A percentile compares a stretch with the other conserved stretches of the same genome.
phyloP scores from a whole-genome alignment of 2,113 vertebrate genomes.

The Saccopteryx bilineata region DNA sequence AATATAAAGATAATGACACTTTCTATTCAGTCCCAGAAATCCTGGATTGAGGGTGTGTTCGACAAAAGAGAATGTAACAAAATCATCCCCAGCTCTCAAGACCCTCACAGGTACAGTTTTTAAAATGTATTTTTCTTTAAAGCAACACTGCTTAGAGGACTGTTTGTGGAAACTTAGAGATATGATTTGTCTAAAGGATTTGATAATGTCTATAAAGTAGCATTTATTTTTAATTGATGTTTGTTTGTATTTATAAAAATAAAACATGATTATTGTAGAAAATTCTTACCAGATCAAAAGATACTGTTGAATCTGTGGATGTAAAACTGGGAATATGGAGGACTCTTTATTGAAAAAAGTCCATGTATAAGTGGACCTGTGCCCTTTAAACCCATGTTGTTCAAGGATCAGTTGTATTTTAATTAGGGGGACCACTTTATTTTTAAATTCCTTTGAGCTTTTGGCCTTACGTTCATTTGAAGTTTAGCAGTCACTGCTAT shows the following conservation, averaged over 20 bases:
- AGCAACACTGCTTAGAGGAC: not conserved
- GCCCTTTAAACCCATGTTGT: not conserved
- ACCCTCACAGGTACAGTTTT: slow-evolving; percentile 91
- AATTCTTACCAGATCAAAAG: not conserved
- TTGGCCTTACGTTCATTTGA: slow-evolving; percentile 8
- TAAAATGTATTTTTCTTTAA: slow-evolving; percentile 56
- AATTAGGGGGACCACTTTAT: not conserved
- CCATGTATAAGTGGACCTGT: not conserved
- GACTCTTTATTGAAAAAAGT: not conserved
- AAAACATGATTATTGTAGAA: not conserved
- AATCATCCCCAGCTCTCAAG: slow-evolving; percentile 93
- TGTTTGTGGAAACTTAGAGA: slow-evolving; percentile 7
- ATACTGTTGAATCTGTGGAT: not conserved
- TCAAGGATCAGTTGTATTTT: slow-evolving; percentile 13
- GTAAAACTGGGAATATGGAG: not conserved
- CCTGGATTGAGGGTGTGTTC: slow-evolving; percentile 96
- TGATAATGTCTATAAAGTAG: not conserved
- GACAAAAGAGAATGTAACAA: slow-evolving; percentile 95
- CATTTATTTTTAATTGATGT: not conserved
- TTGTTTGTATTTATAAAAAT: slow-evolving; percentile 6
- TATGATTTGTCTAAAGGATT: not conserved
- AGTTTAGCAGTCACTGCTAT: slow-evolving; percentile 34
- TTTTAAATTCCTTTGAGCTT: slow-evolving; percentile 38
- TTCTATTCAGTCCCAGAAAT: slow-evolving; percentile 90
- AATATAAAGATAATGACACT: slow-evolving; percentile 18